Base-by-base conservation (phyloP, 2,888 invertebrate genomes). In the Operophtera brumata region DNA sequence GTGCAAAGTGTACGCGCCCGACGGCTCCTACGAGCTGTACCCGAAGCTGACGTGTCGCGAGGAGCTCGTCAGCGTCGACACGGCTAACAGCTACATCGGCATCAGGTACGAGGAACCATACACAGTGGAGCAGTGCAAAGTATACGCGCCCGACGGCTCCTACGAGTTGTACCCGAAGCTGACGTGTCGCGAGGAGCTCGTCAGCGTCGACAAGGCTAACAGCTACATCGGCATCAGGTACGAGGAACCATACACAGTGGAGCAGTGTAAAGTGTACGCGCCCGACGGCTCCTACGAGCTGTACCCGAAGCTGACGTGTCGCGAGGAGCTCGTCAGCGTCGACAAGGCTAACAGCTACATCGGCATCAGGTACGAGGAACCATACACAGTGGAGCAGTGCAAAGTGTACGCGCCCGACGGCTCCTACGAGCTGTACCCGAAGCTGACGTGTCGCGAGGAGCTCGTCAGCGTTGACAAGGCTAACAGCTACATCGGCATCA, bases 101-200 rank as follows among this genome's bases (percentile, higher is more conserved):
- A n/a, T n/a, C n/a, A n/a, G n/a, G n/a, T n/a, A n/a, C n/a, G n/a
- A n/a, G 1, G 83, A 92, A 32, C 93, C 93, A 57, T 96, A 95
- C 78, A 92, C 92, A 4, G 93, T 95, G 34, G 98, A 99, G 83
- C 93, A 93, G 46, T 97, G 96, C 59, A 94, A 97, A 86, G 95
- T 99, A 44, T 91, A 94, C 58, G 92, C 94, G 66, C 92, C 95
- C 0, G 94, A 96, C 78, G 95, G 95, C 9, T 91, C 91, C 9
- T 91, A 91, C 45, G 82, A 91, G 47, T 77, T 93, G 7, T 96
- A 94, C 82, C 98, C 98, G 0, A 92, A 93, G 61, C 82, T 97
- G 58, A 78, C 84, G 11, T 94, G 94, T 71, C 90, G 96, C 34
- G 91, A 90, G 25, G 95, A 96, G 81, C 72, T 80, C 36, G 91